phyloP scores from a whole-genome alignment of 2,888 invertebrate species.

The Latrodectus hesperus region DNA sequence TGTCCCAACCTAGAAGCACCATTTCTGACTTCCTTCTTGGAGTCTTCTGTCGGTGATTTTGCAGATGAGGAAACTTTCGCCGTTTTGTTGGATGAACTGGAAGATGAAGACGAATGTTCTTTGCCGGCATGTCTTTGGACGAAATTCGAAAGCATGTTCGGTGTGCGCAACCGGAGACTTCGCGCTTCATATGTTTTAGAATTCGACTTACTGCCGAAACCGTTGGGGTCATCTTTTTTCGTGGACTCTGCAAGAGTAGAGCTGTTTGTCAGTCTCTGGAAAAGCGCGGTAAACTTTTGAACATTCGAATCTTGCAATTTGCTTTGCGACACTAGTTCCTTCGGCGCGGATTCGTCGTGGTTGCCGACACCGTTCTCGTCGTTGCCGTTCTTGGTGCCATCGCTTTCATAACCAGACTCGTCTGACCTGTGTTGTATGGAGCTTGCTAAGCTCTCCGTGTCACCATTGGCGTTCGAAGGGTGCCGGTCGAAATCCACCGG shows the following conservation, averaged over 20 bases:
- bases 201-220: slow-evolving; percentile 14
- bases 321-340: not conserved
- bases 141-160: slow-evolving; percentile 54
- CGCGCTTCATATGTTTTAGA: slow-evolving; percentile 55
- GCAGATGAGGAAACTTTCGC: slow-evolving; percentile 18
- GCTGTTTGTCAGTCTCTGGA: slow-evolving; percentile 60
- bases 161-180: slow-evolving; percentile 57
- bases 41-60: slow-evolving; percentile 36
- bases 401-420: slow-evolving; percentile 89
- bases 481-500: slow-evolving; percentile 48
- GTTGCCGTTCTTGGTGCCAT: slow-evolving; percentile 77
- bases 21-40: slow-evolving; percentile 49
- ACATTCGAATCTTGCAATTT: slow-evolving; percentile 47
- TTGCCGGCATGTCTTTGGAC: slow-evolving; percentile 57
- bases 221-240: slow-evolving; percentile 44
- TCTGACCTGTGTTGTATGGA: slow-evolving; percentile 79
- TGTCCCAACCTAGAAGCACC: slow-evolving; percentile 59
- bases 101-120: slow-evolving; percentile 24
- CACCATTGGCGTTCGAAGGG: slow-evolving; percentile 51
- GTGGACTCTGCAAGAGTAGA: slow-evolving; percentile 25
- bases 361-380: slow-evolving; percentile 33
- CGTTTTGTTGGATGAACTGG: slow-evolving; percentile 16
- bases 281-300: slow-evolving; percentile 63
- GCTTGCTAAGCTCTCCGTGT: slow-evolving; percentile 66
- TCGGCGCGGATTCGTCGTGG: not conserved